A percentile compares a stretch with the other conserved stretches of the same genome.
Conservation (phyloP, 1,140 invertebrate genomes). For the Pachypsylla venusta region DNA sequence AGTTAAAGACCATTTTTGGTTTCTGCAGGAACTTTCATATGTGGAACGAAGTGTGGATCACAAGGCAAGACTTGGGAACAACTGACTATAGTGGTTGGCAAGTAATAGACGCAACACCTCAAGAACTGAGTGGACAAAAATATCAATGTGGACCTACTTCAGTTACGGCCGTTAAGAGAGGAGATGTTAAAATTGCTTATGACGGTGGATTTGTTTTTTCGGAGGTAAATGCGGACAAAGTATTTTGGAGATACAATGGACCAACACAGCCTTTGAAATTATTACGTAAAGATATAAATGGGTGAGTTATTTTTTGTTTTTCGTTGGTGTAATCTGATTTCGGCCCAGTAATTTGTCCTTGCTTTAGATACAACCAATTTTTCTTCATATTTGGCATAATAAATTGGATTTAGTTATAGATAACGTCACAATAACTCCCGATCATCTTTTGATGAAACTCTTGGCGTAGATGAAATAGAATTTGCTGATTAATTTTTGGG, state of each 20-base stretch:
- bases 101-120: conserved; percentile 82
- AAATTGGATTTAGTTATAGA: too few relatives aligned
- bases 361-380: too few relatives aligned
- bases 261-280: conserved; percentile 65
- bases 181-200: conserved; percentile 62
- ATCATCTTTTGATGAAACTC: too few relatives aligned
- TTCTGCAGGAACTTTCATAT: conserved; percentile 78
- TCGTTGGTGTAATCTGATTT: not conserved
- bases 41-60: conserved; percentile 93
- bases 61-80: conserved; percentile 56
- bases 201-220: conserved; percentile 73
- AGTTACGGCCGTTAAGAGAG: conserved; percentile 60
- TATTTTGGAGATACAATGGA: conserved; percentile 68
- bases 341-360: not conserved
- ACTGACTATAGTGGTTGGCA: conserved; percentile 75
- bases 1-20: too few relatives aligned
- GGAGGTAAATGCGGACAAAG: conserved; percentile 78
- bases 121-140: conserved; percentile 63
- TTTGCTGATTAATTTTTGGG: too few relatives aligned
- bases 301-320: conserved; percentile 34
- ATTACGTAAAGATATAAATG: conserved; percentile 52
- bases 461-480: too few relatives aligned
- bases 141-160: conserved; percentile 72
- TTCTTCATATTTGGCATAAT: too few relatives aligned
- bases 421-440: too few relatives aligned